Evolutionary conservation across 2,888 invertebrate species (phyloP), one percentile per base, ranked within the genome.

Genomic region (Lepas anatifera): DNA sequence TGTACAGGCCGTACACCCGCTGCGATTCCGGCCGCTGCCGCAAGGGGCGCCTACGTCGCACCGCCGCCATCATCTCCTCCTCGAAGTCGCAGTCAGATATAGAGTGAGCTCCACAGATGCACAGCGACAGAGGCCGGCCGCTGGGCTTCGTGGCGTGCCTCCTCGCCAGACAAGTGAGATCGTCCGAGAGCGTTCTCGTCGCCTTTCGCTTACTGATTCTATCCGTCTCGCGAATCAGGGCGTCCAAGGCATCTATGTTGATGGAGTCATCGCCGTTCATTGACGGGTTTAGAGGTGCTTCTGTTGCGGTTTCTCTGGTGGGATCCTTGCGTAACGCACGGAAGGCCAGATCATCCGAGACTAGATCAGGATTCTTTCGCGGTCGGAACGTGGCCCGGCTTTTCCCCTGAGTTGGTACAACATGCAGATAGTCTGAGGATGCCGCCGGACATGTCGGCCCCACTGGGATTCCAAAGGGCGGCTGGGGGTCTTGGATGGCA

Each of bases 381-480:
- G 87, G 85, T 74, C 86, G 83, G 78, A 87, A 87, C 58, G 85
- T 80, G 7, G 87, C 85, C 69, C 87, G 83, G 70, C 75, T 77
- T 68, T 77, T 76, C 68, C 46, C 25, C 22, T 77, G 84, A 76
- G 85, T 85, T 4, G 89, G 88, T 22, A 84, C 85, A 1, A 88
- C 88, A 77, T 92, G 92, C 70, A 94, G 82, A 77, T 95, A 95
- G 79, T 94, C 92, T 75, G 87, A 90, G 72, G 87, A 87, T 0
- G 92, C 85, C 8, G 91, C 89, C 2, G 88, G 87, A 0, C 89
- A 85, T 32, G 92, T 87, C 18, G 92, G 92, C 3, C 91, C 90
- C 48, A 93, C 79, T 0, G 94, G 94, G 77, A 95, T 94, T 29
- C 94, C 94, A 78, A 95, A 95, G 1, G 90, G 92, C 48, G 91